phyloP scores from a whole-genome alignment of 1,140 invertebrate species.

The Drosophila elegans region DNA sequence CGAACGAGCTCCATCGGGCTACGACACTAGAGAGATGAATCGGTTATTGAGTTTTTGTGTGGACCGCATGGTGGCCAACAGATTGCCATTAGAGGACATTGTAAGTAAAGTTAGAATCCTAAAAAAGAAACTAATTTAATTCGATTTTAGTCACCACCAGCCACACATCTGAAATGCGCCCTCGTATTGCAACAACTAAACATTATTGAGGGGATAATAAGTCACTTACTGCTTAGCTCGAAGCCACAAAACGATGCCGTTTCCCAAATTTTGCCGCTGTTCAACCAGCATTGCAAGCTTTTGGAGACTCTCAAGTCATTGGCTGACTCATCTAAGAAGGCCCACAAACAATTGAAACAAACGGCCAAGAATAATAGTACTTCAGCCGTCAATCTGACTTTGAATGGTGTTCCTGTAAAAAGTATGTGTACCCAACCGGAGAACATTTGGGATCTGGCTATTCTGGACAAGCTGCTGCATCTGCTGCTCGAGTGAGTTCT shows the following conservation, averaged over 20 bases:
- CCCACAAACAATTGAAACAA: conserved; percentile 54
- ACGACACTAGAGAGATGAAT: conserved; percentile 68
- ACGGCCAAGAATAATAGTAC: conserved; percentile 25
- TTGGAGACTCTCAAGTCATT: conserved; percentile 47
- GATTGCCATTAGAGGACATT: conserved; percentile 60
- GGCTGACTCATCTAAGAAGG: conserved; percentile 54
- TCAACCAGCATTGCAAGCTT: conserved; percentile 69
- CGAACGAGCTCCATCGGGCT: conserved; percentile 59
- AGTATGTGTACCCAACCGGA: conserved; percentile 60
- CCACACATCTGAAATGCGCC: conserved; percentile 67
- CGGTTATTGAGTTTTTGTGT: conserved; percentile 56
- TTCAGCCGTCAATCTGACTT: conserved; percentile 52
- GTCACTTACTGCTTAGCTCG: conserved; percentile 58
- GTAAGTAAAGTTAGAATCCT: conserved; percentile 27
- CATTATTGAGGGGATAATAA: conserved; percentile 75
- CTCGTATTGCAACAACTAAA: conserved; percentile 73
- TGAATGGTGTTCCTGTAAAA: conserved; percentile 64
- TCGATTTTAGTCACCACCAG: conserved; percentile 39
- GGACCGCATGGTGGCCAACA: conserved; percentile 60
- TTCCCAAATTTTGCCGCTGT: conserved; percentile 60
- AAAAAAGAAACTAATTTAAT: neutral
- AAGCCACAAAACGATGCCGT: conserved; percentile 67
- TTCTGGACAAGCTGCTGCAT: conserved; percentile 67
- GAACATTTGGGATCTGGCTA: conserved; percentile 79
- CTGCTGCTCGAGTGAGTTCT: conserved; percentile 69